Conservation (phyloP, 37 sponge, comb jelly and placozoan genomes). For the Spongia lamella region DNA sequence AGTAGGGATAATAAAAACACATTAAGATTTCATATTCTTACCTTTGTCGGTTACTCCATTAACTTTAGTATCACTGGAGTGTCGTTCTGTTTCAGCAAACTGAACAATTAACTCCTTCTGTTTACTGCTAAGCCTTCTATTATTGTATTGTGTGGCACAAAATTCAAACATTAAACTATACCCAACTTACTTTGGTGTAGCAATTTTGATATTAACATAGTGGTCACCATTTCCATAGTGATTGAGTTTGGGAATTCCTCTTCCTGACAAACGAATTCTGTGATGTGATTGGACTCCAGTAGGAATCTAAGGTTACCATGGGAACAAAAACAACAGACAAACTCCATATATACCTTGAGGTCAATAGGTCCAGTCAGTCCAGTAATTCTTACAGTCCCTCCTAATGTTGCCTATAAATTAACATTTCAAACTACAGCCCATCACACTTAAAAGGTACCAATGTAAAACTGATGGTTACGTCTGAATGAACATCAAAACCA, state of each 20-base stretch:
- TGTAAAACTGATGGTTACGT: constrained; percentile 67
- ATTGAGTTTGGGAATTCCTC: constrained; percentile 82
- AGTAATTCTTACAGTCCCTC: constrained; percentile 68
- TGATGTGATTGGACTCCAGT: constrained; percentile 88
- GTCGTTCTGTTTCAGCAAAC: constrained; percentile 49
- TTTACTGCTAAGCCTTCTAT: constrained; percentile 41
- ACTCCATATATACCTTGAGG: constrained; percentile 55
- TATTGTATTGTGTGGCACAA: neutral
- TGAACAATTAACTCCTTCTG: constrained; percentile 50
- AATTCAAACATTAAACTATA: too few species aligned
- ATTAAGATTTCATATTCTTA: constrained; percentile 1
- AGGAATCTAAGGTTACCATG: constrained; percentile 66
- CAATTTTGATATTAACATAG: constrained; percentile 84
- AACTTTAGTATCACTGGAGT: constrained; percentile 49
- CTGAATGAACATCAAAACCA: constrained; percentile 84
- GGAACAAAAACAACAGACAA: neutral
- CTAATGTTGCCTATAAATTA: constrained; percentile 69
- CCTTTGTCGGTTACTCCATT: constrained; percentile 35
- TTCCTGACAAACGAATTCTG: constrained; percentile 61
- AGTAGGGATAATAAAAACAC: neutral
- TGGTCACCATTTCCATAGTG: constrained; percentile 88
- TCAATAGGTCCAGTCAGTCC: constrained; percentile 84
- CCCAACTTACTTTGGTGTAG: constrained; percentile 72
- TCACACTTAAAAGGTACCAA: constrained; percentile 30
- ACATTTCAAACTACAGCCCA: neutral